These are phyloP conservation scores for Petromus typicus DNA, from an alignment of 2,113 vertebrate genomes.

Conservation along the genomic window DNA sequence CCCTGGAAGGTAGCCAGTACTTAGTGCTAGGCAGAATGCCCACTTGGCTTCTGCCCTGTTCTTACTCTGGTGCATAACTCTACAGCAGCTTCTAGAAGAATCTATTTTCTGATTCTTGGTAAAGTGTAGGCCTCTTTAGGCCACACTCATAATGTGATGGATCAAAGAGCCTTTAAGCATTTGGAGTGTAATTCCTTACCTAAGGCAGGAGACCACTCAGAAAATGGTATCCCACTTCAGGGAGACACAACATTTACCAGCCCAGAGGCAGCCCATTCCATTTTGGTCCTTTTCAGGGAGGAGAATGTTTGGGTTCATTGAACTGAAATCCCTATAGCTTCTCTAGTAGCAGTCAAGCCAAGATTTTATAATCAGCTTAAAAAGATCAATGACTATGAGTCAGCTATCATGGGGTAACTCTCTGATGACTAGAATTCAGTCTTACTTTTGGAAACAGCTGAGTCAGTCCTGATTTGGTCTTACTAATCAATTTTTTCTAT, in stretches of 20 bases:
- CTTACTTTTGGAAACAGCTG: slow-evolving; percentile 34
- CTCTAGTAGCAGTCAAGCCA: slow-evolving; percentile 40
- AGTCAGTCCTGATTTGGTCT: slow-evolving; percentile 30
- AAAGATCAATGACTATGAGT: slow-evolving; percentile 46
- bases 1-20: neutral
- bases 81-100: slow-evolving; percentile 12
- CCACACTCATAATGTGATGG: slow-evolving; percentile 30
- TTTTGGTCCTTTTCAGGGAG: slow-evolving; percentile 66
- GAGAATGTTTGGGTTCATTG: slow-evolving; percentile 62
- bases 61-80: neutral
- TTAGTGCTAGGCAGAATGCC: neutral
- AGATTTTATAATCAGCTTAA: slow-evolving; percentile 63
- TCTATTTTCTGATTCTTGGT: neutral
- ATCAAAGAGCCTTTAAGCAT: slow-evolving; percentile 32
- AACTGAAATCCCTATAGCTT: slow-evolving; percentile 52
- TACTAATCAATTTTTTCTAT: slow-evolving; percentile 25
- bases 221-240: slow-evolving; percentile 57
- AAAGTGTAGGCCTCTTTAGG: neutral
- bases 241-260: slow-evolving; percentile 32
- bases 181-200: slow-evolving; percentile 52
- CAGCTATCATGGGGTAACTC: neutral
- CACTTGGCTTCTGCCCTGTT: neutral
- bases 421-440: slow-evolving; percentile 54
- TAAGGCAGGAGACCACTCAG: slow-evolving; percentile 23
- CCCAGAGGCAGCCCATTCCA: slow-evolving; percentile 46